Conservation (phyloP, 2,888 invertebrate genomes). For the Gonocerus acuteangulatus region DNA sequence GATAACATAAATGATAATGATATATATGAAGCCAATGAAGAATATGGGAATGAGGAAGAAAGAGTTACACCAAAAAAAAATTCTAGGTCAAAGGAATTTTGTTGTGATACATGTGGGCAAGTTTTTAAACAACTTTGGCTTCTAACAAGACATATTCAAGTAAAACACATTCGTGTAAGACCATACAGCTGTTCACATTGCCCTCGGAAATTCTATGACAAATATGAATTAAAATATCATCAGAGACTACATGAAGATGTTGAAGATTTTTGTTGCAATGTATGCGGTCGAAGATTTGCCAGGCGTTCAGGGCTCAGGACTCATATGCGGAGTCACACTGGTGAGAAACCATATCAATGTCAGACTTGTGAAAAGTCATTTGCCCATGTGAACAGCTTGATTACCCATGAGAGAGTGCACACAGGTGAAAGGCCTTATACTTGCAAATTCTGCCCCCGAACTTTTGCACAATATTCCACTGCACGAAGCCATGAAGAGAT, state of each 20-base stretch:
- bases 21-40: constrained; percentile 9
- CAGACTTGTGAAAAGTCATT: constrained; percentile 8
- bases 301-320: constrained; percentile 7
- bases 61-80: neutral
- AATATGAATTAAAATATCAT: constrained; percentile 24
- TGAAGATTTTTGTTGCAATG: constrained; percentile 21
- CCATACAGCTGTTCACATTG: constrained; percentile 18
- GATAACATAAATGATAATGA: constrained; percentile 9
- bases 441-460: constrained; percentile 15
- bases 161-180: constrained; percentile 6
- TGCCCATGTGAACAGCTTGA: constrained; percentile 17
- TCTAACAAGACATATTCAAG: constrained; percentile 21
- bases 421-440: constrained; percentile 18
- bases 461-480: constrained; percentile 18
- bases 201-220: constrained; percentile 21
- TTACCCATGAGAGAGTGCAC: constrained; percentile 16
- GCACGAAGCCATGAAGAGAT: constrained; percentile 23
- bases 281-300: constrained; percentile 19
- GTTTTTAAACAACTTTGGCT: constrained; percentile 20
- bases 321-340: constrained; percentile 22
- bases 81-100: constrained; percentile 12
- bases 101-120: constrained; percentile 20
- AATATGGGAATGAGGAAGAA: constrained; percentile 18
- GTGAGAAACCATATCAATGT: constrained; percentile 18
- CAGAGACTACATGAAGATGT: constrained; percentile 19